Evolutionary conservation across 2,888 invertebrate genomes (phyloP), one percentile per base, ranked within the genome.

Genomic region (Mallateleia sp.): DNA sequence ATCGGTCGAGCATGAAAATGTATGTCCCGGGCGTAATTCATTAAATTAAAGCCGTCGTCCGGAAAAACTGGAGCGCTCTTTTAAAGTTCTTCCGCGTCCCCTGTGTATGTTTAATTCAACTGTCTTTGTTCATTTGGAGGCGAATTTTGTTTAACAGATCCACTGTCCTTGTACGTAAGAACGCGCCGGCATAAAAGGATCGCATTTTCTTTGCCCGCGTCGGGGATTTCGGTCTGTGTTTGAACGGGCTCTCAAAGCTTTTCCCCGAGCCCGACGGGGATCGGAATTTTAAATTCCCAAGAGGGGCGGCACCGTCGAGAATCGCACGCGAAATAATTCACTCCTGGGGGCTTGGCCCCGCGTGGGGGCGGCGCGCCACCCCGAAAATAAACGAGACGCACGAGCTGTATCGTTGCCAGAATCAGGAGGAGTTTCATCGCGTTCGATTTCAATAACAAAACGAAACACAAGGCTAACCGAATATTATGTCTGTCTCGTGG

Each of bases 291-390:
- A 87, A 81, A 88, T 78, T 81, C 54, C 78, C 38, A 42, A 14
- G n/a, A 50, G 78, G 74, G 88, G 85, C 88, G 88, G 85, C 67
- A 87, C 81, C 81, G 77, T 34, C 64, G 81, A 84, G 84, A 85
- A 83, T 80, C 77, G 62, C 69, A 52, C 64, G 82, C 66, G 77
- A 85, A 88, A 85, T 88, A 85, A 88, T 88, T 88, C 85, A 85
- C 71, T 85, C 75, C 79, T 83, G 38, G 52, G 66, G 81, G 81
- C 81, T 71, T 47, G 45, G 42, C 54, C 58, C 69, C 64, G 38
- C 72, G 47, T 75, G 60, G 69, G 62, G 80, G 62, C 52, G 71
- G 67, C 42, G 32, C 25, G 22, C 72, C 58, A 72, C 72, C 72
- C 47, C 54, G 34, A 80, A 64, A 79, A 79, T 79, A 80, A 71